Conservation (phyloP, 2,797 vertebrate species). For the Acrocephalus scirpaceus region DNA sequence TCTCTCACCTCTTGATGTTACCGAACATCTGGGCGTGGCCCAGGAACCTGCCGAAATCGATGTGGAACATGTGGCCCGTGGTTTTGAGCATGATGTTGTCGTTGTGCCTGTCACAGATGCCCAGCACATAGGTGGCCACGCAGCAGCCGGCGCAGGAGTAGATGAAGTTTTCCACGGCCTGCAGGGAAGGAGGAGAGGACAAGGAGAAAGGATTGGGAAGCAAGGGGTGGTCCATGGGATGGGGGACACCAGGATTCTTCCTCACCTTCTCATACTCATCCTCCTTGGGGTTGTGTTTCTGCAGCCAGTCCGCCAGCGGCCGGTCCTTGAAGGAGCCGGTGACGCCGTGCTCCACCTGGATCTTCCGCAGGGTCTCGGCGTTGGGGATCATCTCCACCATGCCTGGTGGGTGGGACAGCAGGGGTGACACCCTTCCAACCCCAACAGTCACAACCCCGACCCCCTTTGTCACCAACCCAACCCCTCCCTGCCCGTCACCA, state of each 20-base stretch:
- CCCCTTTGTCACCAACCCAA: not conserved
- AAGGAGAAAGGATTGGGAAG: not conserved
- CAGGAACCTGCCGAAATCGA: conserved; percentile 96
- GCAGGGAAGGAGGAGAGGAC: not conserved
- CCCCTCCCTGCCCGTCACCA: accelerated
- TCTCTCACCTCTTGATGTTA: conserved; percentile 92
- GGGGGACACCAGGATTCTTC: accelerated
- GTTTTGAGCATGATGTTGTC: conserved; percentile 99
- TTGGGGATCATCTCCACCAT: conserved; percentile 99
- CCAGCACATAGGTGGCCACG: conserved; percentile 95
- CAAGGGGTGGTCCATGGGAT: accelerated
- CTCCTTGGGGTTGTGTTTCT: conserved; percentile 93
- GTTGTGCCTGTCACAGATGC: conserved; percentile 96
- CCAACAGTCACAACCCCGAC: too few species aligned
- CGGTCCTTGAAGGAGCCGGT: conserved; percentile 96
- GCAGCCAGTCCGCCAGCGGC: conserved; percentile 92
- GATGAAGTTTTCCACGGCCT: conserved; percentile 99
- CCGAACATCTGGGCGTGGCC: conserved; percentile 98
- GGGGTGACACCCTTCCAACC: not conserved
- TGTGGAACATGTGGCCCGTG: conserved; percentile 98
- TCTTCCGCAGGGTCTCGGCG: conserved; percentile 93
- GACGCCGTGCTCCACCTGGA: conserved; percentile 96
- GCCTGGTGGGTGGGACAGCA: conserved; percentile 70
- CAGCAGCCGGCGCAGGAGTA: conserved; percentile 97
- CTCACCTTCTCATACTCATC: conserved; percentile 94